A percentile compares a stretch with the other conserved stretches of the same genome.
Evolutionary conservation across 2,888 invertebrate species (phyloP).

Genomic region (Tuta absoluta): DNA sequence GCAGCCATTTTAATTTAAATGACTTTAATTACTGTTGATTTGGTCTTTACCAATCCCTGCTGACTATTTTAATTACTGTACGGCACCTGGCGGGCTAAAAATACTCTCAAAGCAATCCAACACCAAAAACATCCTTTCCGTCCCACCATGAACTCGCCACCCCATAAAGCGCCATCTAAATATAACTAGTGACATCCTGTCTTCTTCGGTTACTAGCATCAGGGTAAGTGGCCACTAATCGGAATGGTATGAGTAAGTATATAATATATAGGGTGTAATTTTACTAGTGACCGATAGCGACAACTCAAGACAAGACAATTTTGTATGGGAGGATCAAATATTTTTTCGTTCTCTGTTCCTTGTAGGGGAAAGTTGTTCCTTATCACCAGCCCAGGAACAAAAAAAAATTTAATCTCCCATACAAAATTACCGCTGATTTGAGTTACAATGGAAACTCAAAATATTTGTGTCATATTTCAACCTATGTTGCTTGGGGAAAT

Average conservation of each 20-base stretch:
- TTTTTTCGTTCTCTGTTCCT: too few relatives aligned
- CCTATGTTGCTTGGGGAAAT: too few relatives aligned
- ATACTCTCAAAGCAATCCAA: neutral
- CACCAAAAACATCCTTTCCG: neutral
- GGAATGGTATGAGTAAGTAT: neutral
- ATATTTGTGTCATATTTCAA: too few relatives aligned
- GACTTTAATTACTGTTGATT: neutral
- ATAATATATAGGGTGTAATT: too few relatives aligned
- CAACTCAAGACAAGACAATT: too few relatives aligned
- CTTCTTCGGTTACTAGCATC: slow-evolving; percentile 37
- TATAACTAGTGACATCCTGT: slow-evolving; percentile 51
- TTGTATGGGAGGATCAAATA: too few relatives aligned
- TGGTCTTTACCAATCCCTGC: slow-evolving; percentile 4
- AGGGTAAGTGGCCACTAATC: slow-evolving; percentile 8
- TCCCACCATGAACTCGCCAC: slow-evolving; percentile 15
- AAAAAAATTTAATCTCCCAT: too few relatives aligned
- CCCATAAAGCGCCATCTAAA: slow-evolving; percentile 44
- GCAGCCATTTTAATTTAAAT: slow-evolving; percentile 18
- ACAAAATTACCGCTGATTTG: too few relatives aligned
- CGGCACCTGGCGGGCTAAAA: neutral
- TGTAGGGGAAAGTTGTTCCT: too few relatives aligned
- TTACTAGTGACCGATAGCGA: too few relatives aligned
- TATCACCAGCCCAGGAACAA: too few relatives aligned
- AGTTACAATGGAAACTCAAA: too few relatives aligned
- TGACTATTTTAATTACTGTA: neutral